Conservation (phyloP, 2,113 vertebrate species). For the Callaeas wilsoni region DNA sequence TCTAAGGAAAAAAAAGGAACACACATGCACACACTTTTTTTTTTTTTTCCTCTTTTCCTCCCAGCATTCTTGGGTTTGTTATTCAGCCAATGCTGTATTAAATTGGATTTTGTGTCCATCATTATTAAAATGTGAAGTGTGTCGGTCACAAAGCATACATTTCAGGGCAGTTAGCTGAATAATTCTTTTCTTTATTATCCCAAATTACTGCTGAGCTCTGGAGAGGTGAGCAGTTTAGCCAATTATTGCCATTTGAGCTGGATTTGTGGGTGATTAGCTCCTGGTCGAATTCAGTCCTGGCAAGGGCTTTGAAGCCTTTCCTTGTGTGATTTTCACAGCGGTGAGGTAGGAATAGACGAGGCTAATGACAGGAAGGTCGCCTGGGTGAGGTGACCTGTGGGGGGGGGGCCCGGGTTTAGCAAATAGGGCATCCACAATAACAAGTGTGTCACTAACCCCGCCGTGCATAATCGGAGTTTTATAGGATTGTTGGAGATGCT, state of each 20-base stretch:
- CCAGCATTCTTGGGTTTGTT: slow-evolving; percentile 58
- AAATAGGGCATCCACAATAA: slow-evolving; percentile 82
- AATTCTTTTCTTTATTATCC: slow-evolving; percentile 83
- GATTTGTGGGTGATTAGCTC: slow-evolving; percentile 88
- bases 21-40: neutral
- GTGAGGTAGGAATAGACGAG: slow-evolving; percentile 77
- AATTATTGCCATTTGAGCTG: slow-evolving; percentile 87
- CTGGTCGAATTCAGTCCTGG: slow-evolving; percentile 81
- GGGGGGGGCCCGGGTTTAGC: slow-evolving; percentile 69
- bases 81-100: slow-evolving; percentile 58
- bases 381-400: slow-evolving; percentile 77
- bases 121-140: slow-evolving; percentile 86
- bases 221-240: slow-evolving; percentile 85
- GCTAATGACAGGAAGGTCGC: slow-evolving; percentile 85
- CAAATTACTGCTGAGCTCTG: slow-evolving; percentile 87
- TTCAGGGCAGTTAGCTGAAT: slow-evolving; percentile 82
- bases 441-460: slow-evolving; percentile 79
- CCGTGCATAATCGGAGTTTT: slow-evolving; percentile 80
- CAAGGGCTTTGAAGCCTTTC: slow-evolving; percentile 77
- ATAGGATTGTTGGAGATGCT: slow-evolving; percentile 74
- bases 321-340: slow-evolving; percentile 82
- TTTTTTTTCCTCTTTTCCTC: neutral
- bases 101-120: slow-evolving; percentile 79
- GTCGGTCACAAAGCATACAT: slow-evolving; percentile 79
- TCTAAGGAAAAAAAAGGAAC: neutral